Evolutionary conservation across 1,140 invertebrate species (phyloP).

Genomic region (Epicauta chinensis): DNA sequence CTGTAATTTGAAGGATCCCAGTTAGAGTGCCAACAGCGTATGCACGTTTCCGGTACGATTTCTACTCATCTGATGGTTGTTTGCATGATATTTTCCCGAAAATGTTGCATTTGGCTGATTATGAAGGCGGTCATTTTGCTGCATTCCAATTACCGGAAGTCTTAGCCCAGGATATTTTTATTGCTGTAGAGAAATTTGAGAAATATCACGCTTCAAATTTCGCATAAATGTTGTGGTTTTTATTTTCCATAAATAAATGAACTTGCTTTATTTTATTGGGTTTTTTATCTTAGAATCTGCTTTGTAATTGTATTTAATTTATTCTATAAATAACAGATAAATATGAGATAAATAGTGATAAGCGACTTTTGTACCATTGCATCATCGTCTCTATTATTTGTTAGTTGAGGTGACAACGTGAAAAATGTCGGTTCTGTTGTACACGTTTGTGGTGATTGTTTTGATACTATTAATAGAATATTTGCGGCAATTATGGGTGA

Average conservation of each 20-base stretch:
- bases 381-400: background rate
- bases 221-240: background rate
- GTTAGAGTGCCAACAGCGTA: slow-evolving; percentile 59
- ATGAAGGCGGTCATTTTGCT: slow-evolving; percentile 75
- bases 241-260: too few species aligned
- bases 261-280: too few species aligned
- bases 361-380: too few species aligned
- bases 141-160: slow-evolving; percentile 68
- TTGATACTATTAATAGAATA: too few species aligned
- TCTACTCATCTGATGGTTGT: slow-evolving; percentile 50
- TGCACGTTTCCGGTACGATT: slow-evolving; percentile 55
- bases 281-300: too few species aligned
- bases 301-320: background rate
- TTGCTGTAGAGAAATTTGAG: slow-evolving; percentile 12
- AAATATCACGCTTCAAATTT: background rate
- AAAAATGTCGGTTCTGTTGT: too few species aligned
- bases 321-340: background rate
- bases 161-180: slow-evolving; percentile 53
- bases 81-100: slow-evolving; percentile 54
- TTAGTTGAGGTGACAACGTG: background rate
- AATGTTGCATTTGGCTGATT: slow-evolving; percentile 53
- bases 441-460: too few species aligned
- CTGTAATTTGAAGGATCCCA: too few species aligned
- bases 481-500: too few species aligned
- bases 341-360: too few species aligned